Conservation (phyloP, 1,140 invertebrate genomes). For the Formica selysi region DNA sequence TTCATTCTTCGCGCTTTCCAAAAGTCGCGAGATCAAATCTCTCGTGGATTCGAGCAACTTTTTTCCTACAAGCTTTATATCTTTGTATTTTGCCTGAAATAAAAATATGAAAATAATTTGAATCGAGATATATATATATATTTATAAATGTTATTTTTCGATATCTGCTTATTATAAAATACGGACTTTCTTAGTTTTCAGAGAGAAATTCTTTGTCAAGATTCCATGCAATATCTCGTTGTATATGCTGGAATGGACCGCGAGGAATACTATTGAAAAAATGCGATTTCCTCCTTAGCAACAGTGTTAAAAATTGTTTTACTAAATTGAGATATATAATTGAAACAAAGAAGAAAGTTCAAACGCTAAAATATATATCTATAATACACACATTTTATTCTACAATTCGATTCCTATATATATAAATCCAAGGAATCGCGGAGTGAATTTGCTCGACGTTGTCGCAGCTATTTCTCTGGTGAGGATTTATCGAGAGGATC, state of each 20-base stretch:
- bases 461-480: slow-evolving; percentile 30
- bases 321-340: slow-evolving; percentile 24
- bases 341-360: not conserved
- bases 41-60: not conserved
- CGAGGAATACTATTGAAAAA: not conserved
- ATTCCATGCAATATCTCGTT: not conserved
- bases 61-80: not conserved
- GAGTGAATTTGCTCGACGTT: not conserved
- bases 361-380: not conserved
- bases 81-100: too few species aligned
- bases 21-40: not conserved
- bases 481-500: slow-evolving; percentile 32
- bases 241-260: not conserved
- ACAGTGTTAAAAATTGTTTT: slow-evolving; percentile 23
- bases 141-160: not conserved
- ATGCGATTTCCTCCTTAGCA: slow-evolving; percentile 36
- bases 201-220: not conserved
- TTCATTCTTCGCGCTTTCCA: not conserved
- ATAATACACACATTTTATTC: not conserved
- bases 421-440: not conserved
- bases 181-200: not conserved
- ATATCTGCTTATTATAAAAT: too few species aligned
- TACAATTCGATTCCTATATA: slow-evolving; percentile 1
- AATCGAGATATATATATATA: not conserved
- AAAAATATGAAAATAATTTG: not conserved